Percentiles rank a stretch among this genome's conserved stretches.
Conservation (phyloP, 2,888 invertebrate genomes). For the Parnassius smintheus region DNA sequence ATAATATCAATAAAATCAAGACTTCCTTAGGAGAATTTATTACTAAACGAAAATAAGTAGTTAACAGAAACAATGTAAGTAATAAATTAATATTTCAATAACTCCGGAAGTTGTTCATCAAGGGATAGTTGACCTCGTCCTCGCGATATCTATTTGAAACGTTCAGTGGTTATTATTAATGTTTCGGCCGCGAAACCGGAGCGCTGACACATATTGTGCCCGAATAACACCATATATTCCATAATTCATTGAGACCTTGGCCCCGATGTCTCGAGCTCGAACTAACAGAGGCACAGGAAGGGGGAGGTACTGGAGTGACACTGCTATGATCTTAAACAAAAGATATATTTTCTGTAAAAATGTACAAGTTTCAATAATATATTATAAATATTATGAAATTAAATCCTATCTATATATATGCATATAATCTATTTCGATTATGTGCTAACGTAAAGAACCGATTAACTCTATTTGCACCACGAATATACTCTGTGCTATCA, state of each 20-base stretch:
- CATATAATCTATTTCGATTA: too few relatives aligned
- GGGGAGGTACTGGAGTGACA: constrained; percentile 22
- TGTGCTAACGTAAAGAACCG: too few relatives aligned
- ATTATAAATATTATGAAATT: too few relatives aligned
- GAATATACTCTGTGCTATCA: too few relatives aligned
- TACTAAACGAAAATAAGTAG: too few relatives aligned
- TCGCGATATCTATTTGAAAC: constrained; percentile 66
- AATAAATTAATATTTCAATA: background rate
- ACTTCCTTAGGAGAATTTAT: too few relatives aligned
- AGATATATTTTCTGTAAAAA: background rate
- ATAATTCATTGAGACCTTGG: constrained; percentile 78
- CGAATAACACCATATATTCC: constrained; percentile 78
- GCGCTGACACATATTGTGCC: constrained; percentile 72
- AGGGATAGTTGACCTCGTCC: constrained; percentile 68
- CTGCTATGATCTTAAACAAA: constrained; percentile 10
- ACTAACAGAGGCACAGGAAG: constrained; percentile 30
- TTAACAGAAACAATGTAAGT: background rate
- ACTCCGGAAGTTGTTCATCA: constrained; percentile 13
- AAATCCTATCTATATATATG: background rate
- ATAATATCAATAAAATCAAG: too few relatives aligned
- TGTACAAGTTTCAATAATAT: too few relatives aligned
- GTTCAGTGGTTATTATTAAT: constrained; percentile 69
- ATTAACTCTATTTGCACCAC: too few relatives aligned
- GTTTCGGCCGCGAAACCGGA: constrained; percentile 74
- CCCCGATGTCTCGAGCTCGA: constrained; percentile 57